Evolutionary conservation across 2,797 vertebrate species (phyloP), one percentile per base, ranked within the genome.

Genomic region (Sebastes cheni): DNA sequence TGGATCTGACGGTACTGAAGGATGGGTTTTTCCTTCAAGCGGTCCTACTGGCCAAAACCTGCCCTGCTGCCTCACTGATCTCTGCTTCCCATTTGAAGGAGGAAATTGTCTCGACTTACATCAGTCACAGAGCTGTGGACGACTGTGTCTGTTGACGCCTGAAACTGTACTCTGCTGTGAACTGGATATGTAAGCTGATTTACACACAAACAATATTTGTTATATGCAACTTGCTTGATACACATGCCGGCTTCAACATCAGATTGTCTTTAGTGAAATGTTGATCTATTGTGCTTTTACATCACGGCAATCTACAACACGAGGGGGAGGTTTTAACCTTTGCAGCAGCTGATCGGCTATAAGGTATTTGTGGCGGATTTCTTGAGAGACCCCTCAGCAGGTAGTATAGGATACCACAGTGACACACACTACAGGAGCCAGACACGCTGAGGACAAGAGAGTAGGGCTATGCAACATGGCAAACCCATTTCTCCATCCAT

Each of bases 381-480:
- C 7, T 71, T 62, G 67, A 29, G 36, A 69, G 59, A 54, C 69
- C 32, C 22, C 20, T 67, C 2, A 67, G 52, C 13, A 2, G 27
- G 39, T 46, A 16, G 27, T 2, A 6, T 2, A 5, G 34, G n/a
- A 30, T 34, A 74, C 54, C 58, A 60, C 36, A 59, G 58, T 46
- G 22, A 79, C 71, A 75, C 80, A 71, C 72, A 83, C 25, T 29
- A 60, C 71, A 79, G 52, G 72, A 72, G 67, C 32, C 78, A 80
- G 80, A 77, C 54, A 79, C 71, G 67, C 58, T 74, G 23, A 87
- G 86, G 78, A 85, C 25, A 64, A 71, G 82, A 82, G 78, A 78
- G 91, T 93, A 96, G 96, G 97, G 96, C 97, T 98, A 97, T 97
- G 97, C 97, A 98, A 98, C 95, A 90, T 94, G 94, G 95, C 77